A percentile compares a stretch with the other conserved stretches of the same genome.
These are phyloP conservation scores for Siderastrea radians DNA, from an alignment of 92 coral and sea anemone genomes.

Conservation along the genomic window DNA sequence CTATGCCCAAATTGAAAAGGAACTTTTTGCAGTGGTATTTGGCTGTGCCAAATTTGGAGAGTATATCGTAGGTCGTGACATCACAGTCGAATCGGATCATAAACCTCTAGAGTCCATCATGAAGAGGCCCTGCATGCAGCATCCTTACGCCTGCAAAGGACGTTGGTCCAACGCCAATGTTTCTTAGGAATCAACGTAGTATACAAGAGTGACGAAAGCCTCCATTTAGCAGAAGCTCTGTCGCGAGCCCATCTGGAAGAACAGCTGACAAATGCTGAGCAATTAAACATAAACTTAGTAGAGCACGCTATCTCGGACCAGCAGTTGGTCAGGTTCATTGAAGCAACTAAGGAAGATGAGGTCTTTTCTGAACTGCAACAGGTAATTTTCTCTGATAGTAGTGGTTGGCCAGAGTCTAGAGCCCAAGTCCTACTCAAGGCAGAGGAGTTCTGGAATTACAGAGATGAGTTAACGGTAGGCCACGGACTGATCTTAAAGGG, in stretches of 20 bases:
- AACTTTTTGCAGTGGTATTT: constrained; percentile 14
- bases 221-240: no score
- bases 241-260: no score
- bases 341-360: no score
- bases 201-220: background rate
- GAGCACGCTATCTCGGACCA: no score
- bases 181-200: background rate
- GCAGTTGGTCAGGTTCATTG: no score
- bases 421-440: constrained; percentile 22
- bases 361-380: no score
- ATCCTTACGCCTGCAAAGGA: background rate
- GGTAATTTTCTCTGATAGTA: no score
- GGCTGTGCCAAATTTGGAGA: constrained; percentile 8
- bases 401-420: no score
- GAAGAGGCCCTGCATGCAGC: background rate
- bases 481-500: constrained; percentile 8
- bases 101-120: background rate
- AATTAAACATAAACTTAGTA: no score
- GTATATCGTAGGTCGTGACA: constrained; percentile 8
- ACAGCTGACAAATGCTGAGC: no score
- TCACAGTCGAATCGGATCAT: background rate
- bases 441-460: constrained; percentile 30
- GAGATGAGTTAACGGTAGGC: constrained; percentile 18
- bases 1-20: constrained; percentile 8
- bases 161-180: background rate